These are phyloP conservation scores for Megalurothrips usitatus DNA, from an alignment of 2,888 invertebrate species.

Conservation along the genomic window DNA sequence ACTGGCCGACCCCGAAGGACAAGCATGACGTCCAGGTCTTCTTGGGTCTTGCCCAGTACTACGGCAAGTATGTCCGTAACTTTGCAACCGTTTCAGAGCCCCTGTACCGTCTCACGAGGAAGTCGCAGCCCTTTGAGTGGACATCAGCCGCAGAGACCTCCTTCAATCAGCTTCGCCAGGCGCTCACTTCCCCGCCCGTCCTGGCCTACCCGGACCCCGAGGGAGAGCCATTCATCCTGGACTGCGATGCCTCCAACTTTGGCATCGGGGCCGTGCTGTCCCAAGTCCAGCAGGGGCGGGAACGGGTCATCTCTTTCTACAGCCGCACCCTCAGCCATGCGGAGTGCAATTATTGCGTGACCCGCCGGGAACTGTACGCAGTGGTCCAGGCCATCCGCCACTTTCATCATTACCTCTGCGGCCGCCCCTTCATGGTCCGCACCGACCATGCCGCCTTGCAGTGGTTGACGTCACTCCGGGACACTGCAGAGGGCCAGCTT, in stretches of 20 bases:
- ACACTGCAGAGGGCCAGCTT: too few species aligned
- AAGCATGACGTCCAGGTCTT: constrained; percentile 37
- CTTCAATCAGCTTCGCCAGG: background rate
- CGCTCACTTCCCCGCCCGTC: background rate
- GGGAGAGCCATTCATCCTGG: background rate
- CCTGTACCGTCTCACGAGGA: background rate
- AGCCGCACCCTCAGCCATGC: background rate
- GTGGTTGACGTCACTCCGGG: too few species aligned
- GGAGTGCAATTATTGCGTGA: background rate
- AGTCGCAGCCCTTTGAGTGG: background rate
- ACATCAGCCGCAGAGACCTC: background rate
- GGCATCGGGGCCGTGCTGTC: background rate
- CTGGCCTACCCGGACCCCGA: background rate
- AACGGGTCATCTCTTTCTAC: background rate
- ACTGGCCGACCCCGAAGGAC: constrained; percentile 37
- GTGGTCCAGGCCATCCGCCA: background rate
- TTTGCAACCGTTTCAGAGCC: background rate
- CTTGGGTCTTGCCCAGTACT: constrained; percentile 40
- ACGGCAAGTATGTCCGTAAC: constrained; percentile 36
- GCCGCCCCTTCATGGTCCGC: background rate
- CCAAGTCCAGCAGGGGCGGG: background rate
- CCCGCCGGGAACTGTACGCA: background rate
- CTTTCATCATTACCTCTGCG: background rate
- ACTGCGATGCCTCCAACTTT: background rate
- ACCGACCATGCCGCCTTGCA: too few species aligned